phyloP scores from a whole-genome alignment of 2,888 invertebrate species.

The Yponomeuta sedellus region DNA sequence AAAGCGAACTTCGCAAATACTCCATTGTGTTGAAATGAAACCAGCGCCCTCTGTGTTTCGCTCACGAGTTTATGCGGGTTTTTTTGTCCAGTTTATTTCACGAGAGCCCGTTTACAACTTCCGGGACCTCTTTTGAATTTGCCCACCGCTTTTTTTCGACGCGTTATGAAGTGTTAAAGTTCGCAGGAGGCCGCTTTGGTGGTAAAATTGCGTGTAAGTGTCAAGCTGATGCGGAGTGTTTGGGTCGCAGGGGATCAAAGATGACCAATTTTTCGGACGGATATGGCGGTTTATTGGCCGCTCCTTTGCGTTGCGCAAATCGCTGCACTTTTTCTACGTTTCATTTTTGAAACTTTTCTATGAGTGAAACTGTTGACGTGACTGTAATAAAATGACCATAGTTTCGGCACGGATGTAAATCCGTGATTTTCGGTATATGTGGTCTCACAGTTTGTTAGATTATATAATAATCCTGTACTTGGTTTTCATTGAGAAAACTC shows the following conservation, averaged over 20 bases:
- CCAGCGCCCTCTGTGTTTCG: slow-evolving; percentile 11
- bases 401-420: no score
- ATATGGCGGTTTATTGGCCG: not conserved
- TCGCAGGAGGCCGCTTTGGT: not conserved
- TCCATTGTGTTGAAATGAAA: slow-evolving; percentile 48
- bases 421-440: no score
- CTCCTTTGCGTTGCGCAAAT: not conserved
- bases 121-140: slow-evolving; percentile 11
- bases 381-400: no score
- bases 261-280: slow-evolving; percentile 3
- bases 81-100: slow-evolving; percentile 30
- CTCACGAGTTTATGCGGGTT: slow-evolving; percentile 43
- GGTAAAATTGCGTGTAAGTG: slow-evolving; percentile 12
- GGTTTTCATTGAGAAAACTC: no score
- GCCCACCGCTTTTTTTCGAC: slow-evolving; percentile 2
- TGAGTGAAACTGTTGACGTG: no score
- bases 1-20: slow-evolving; percentile 58
- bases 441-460: no score
- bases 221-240: slow-evolving; percentile 1
- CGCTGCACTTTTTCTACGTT: not conserved
- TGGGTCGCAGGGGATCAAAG: slow-evolving; percentile 7
- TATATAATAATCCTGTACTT: no score
- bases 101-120: slow-evolving; percentile 24
- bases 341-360: not conserved
- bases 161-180: slow-evolving; percentile 8